These are phyloP conservation scores for Danio kyathit DNA, from an alignment of 2,797 vertebrate species.

Conservation along the genomic window DNA sequence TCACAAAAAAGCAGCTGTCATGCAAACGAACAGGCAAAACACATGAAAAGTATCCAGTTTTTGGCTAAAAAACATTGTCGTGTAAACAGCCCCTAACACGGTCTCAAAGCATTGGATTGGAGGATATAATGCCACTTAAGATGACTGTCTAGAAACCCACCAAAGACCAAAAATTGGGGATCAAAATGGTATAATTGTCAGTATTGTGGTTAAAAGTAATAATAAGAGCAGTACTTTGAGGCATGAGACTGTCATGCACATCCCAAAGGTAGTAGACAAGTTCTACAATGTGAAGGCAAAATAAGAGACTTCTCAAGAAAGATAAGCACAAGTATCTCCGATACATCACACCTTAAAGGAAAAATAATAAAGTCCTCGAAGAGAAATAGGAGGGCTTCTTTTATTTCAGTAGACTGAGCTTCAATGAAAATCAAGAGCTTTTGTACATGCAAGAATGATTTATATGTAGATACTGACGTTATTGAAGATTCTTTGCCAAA, in stretches of 20 bases:
- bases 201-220: not conserved
- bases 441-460: not conserved
- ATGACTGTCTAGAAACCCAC: not conserved
- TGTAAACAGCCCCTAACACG: not conserved
- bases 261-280: constrained; percentile 25
- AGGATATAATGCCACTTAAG: not conserved
- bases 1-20: no score
- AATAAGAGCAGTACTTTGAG: not conserved
- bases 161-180: not conserved
- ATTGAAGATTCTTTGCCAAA: constrained; percentile 6
- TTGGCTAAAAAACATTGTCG: no score
- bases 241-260: not conserved
- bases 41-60: no score
- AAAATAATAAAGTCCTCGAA: not conserved
- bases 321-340: constrained; percentile 19
- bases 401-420: not conserved
- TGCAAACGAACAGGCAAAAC: no score
- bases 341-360: not conserved
- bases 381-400: not conserved
- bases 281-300: constrained; percentile 22
- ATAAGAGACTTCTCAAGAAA: constrained; percentile 5
- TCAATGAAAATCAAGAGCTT: not conserved
- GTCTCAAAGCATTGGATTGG: not conserved
- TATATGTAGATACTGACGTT: constrained; percentile 19
- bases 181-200: not conserved